Base-by-base conservation (phyloP, 2,888 invertebrate species). In the Dastarcus helophoroides region DNA sequence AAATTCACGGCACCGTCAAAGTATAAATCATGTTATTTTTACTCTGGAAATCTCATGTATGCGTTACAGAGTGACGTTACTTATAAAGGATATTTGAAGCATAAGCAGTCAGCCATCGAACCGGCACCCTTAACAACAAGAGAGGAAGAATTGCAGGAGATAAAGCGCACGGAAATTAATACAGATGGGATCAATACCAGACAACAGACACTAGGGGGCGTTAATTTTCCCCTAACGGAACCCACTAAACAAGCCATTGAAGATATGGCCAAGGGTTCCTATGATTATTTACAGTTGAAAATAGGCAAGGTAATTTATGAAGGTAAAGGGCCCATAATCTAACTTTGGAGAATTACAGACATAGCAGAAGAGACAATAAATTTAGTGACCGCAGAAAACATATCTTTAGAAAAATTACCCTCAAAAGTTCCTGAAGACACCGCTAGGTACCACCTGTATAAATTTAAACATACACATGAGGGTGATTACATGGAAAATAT, bases 401-500 rank as follows among this genome's bases (percentile, higher is more conserved):
- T 88, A 36, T 63, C 71, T 4, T 56, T 85, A 21, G 61, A 68
- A 14, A 75, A 79, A 47, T 63, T 98, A 37, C 75, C 80, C 1
- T 68, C 72, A 1, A 77, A 81, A 58, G 76, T 97, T 40, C 95
- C 97, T 4, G 69, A 70, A 17, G 83, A 93, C 49, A 69, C 73
- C 47, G 89, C 89, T 14, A 72, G 95, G 45, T 97, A 95, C 63
- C 94, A 97, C 62, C 65, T 98, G 12, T 91, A 78, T 55, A 73
- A 78, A 46, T 95, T 88, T 61, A 81, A 82, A 48, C 95, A 97
- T 58, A 81, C 84, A 0, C 85, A 91, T 52, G 94, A 95, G 60
- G 91, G 91, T 14, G 90, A 91, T 56, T 83, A 79, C 46, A 66
- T 80, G 57, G 84, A 91, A 53, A 83, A 79, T 51, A 75, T 78